A percentile compares a stretch with the other conserved stretches of the same genome.
Conservation (phyloP, 2,888 invertebrate genomes). For the Leptogaster cylindrica region DNA sequence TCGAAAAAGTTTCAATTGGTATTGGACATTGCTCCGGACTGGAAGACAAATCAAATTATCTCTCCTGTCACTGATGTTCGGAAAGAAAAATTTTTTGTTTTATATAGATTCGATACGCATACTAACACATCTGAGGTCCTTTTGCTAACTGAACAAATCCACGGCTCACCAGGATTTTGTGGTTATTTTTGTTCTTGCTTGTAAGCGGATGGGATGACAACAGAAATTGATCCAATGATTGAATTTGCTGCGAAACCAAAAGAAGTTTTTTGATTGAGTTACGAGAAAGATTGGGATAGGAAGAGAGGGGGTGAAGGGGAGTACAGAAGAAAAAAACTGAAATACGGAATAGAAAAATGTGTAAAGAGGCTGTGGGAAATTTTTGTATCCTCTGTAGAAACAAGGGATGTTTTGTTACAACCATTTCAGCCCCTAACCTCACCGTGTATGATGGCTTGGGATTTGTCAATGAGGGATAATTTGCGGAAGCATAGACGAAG, state of each 20-base stretch:
- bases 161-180: constrained; percentile 20
- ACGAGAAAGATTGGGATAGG: constrained; percentile 10
- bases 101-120: too few species aligned
- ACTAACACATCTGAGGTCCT: too few species aligned
- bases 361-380: too few species aligned
- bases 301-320: not conserved
- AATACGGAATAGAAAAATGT: too few species aligned
- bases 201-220: constrained; percentile 32
- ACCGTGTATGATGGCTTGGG: constrained; percentile 8
- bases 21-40: constrained; percentile 22
- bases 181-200: constrained; percentile 31
- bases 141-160: constrained; percentile 26
- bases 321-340: too few species aligned
- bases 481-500: constrained; percentile 32
- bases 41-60: constrained; percentile 36
- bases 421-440: too few species aligned
- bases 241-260: constrained; percentile 42
- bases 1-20: constrained; percentile 40
- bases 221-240: constrained; percentile 43
- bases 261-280: constrained; percentile 41
- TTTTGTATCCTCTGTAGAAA: too few species aligned
- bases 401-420: too few species aligned
- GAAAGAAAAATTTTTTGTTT: too few species aligned
- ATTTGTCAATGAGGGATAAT: constrained; percentile 40
- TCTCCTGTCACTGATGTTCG: constrained; percentile 20